Evolutionary conservation across 2,113 vertebrate species (phyloP), one percentile per base, ranked within the genome.

Genomic region (Urocolius indicus): DNA sequence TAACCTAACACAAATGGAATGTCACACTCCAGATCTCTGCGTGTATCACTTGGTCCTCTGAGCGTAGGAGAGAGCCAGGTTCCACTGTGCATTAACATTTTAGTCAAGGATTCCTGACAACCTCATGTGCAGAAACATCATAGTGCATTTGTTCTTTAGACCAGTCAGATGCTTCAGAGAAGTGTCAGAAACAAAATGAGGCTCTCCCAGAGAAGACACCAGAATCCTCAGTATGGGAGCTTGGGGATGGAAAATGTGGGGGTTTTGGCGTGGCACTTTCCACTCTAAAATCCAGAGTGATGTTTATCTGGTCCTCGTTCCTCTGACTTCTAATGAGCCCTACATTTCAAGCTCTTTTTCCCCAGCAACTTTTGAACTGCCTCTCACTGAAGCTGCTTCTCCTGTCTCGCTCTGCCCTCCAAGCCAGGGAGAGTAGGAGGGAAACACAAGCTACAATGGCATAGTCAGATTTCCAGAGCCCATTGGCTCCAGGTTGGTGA

Each of bases 51-150:
- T 54, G 49, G 66, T 94, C 41, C 1, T 16, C 81, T 43, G 43
- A 93, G 77, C 1, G 1, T 30, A 79, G 74, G 41, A 96, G 77
- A 2, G 1, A 94, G 89, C 93, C 87, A 94, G 69, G 89, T 92
- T 89, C 84, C 80, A 97, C 91, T 84, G 89, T 72, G 87, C 69
- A 73, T 57, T 84, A 69, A 82, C 85, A 92, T 83, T 69, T 93
- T 58, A 61, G 65, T 49, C 66, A 89, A 79, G 19, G 77, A 92
- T 68, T 94, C 68, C 61, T 84, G 89, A 89, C 93, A 94, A 45
- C 52, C 57, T 65, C 83, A 81, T 71, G 32, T 48, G 52, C 83
- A 84, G 76, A 94, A 86, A 41, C 8, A 4, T 75, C 80, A 84
- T 10, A 81, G 72, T 5, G 6, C 26, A 63, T 89, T 92, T 88